Evolutionary conservation across 2,888 invertebrate genomes (phyloP).

Genomic region (Sussaba pulchella): DNA sequence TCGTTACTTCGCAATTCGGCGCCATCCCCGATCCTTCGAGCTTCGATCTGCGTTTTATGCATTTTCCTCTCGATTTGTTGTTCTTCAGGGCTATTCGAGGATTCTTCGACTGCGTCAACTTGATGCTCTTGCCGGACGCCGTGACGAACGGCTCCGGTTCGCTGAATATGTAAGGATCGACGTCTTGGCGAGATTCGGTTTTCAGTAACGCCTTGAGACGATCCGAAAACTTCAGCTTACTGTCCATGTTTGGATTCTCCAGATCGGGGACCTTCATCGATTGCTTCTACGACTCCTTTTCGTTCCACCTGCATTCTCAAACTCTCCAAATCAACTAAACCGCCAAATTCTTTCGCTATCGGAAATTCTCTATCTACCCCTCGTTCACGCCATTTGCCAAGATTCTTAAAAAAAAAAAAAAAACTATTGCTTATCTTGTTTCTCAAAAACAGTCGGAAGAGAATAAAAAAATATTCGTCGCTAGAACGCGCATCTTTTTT

Average conservation of each 20-base stretch:
- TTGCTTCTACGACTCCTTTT: conserved; percentile 70
- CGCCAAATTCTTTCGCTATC: background rate
- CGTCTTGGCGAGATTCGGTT: conserved; percentile 81
- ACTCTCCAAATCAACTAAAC: conserved; percentile 72
- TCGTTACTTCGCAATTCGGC: conserved; percentile 54
- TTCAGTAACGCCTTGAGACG: conserved; percentile 84
- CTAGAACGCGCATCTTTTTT: too few species aligned
- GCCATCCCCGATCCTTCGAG: conserved; percentile 66
- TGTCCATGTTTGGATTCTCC: conserved; percentile 80
- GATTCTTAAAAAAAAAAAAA: too few species aligned
- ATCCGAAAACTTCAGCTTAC: conserved; percentile 84
- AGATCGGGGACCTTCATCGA: conserved; percentile 80
- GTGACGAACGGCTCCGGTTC: conserved; percentile 82
- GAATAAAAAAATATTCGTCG: background rate
- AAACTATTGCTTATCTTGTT: background rate
- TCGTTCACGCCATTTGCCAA: conserved; percentile 74
- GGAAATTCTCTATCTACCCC: conserved; percentile 64
- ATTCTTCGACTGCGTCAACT: conserved; percentile 76
- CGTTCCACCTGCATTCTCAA: conserved; percentile 81
- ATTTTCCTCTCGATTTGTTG: conserved; percentile 78
- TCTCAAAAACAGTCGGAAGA: background rate
- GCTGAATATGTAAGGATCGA: conserved; percentile 85
- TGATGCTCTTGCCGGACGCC: conserved; percentile 73
- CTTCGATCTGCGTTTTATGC: conserved; percentile 78
- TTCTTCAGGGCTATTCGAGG: conserved; percentile 73